phyloP scores from a whole-genome alignment of 2,888 invertebrate genomes.

The Odontocolon sp. region DNA sequence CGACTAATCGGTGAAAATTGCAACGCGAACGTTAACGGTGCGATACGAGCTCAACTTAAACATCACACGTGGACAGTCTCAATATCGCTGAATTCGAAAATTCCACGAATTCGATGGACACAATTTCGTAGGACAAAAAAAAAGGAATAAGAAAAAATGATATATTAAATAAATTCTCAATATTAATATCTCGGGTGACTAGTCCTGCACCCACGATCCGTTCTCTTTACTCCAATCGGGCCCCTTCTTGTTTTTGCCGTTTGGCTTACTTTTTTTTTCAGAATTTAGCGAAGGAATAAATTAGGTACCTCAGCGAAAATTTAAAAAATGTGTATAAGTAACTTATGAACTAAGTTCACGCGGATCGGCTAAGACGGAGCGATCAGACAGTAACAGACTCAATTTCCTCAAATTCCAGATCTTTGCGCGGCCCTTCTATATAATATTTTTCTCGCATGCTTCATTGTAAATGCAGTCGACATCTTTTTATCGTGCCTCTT shows the following conservation, averaged over 20 bases:
- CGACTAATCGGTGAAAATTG: not conserved
- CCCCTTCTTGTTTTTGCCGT: not conserved
- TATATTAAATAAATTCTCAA: conserved; percentile 46
- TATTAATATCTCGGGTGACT: conserved; percentile 53
- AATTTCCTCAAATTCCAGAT: conserved; percentile 27
- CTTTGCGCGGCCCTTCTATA: conserved; percentile 13
- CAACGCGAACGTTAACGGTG: not conserved
- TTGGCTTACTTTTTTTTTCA: conserved; percentile 4
- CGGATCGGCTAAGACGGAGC: conserved; percentile 44
- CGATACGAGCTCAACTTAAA: conserved; percentile 27
- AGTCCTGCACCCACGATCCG: conserved; percentile 54
- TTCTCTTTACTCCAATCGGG: not conserved
- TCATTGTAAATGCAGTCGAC: conserved; percentile 38
- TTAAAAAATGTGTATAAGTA: conserved; percentile 32
- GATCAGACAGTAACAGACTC: conserved; percentile 37
- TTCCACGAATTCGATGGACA: conserved; percentile 10
- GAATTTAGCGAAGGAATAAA: conserved; percentile 44
- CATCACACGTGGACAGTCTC: conserved; percentile 57
- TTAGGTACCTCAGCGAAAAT: conserved; percentile 30
- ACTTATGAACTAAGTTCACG: conserved; percentile 55
- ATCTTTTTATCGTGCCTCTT: conserved; percentile 13
- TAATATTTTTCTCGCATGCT: conserved; percentile 5
- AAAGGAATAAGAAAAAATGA: conserved; percentile 24
- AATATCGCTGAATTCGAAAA: conserved; percentile 27
- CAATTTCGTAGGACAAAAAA: conserved; percentile 14